Evolutionary conservation across 2,888 invertebrate species (phyloP).

Genomic region (Agrotis puta): DNA sequence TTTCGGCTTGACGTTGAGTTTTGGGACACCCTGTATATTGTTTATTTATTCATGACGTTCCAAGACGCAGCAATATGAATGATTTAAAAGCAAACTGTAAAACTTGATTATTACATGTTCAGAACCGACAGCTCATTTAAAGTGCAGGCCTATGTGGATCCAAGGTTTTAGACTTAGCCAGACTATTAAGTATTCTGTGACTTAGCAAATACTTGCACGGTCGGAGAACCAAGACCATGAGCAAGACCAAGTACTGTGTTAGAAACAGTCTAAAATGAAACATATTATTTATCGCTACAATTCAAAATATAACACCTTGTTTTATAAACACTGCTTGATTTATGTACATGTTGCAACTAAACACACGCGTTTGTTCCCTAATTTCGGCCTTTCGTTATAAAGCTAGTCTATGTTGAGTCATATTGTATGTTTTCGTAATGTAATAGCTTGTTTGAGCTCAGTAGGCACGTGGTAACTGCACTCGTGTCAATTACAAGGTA

Average conservation of each 20-base stretch:
- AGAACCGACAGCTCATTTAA: constrained; percentile 3
- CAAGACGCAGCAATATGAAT: constrained; percentile 15
- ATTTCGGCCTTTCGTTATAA: constrained; percentile 58
- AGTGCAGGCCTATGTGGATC: not conserved
- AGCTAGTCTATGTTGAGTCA: constrained; percentile 56
- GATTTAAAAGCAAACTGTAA: not conserved
- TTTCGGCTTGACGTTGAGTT: too few species aligned
- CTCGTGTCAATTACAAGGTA: constrained; percentile 74
- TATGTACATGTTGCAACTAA: constrained; percentile 37
- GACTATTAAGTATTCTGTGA: too few species aligned
- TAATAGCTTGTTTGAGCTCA: constrained; percentile 61
- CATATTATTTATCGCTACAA: constrained; percentile 26
- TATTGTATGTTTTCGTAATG: constrained; percentile 59
- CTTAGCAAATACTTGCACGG: constrained; percentile 1
- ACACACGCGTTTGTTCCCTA: constrained; percentile 45
- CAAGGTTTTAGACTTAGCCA: constrained; percentile 1
- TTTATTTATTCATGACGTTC: constrained; percentile 26
- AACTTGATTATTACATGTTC: not conserved
- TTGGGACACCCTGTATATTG: too few species aligned
- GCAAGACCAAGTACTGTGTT: not conserved
- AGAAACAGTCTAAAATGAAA: constrained; percentile 17
- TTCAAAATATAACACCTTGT: constrained; percentile 38
- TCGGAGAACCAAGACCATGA: not conserved
- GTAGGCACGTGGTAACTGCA: constrained; percentile 68
- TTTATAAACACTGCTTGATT: constrained; percentile 44